These are phyloP conservation scores for Drosophila burlai DNA, from an alignment of 1,140 invertebrate species.

Conservation along the genomic window DNA sequence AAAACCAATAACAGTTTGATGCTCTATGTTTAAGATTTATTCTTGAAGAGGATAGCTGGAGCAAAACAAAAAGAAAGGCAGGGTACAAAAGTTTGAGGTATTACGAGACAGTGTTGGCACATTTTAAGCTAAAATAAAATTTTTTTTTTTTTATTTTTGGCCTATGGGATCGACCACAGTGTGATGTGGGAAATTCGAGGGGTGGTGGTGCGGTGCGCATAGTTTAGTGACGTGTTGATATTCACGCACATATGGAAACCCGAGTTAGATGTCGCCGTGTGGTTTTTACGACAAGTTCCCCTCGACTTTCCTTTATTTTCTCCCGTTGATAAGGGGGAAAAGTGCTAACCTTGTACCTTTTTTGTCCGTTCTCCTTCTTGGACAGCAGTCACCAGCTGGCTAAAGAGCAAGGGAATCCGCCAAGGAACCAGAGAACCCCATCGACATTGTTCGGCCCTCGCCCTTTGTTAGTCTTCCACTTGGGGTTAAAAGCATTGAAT, in stretches of 20 bases:
- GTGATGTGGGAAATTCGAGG: constrained; percentile 1
- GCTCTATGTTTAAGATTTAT: no score
- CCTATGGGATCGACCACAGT: no score
- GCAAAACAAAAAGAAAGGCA: no score
- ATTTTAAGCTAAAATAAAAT: no score
- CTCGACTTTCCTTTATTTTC: constrained; percentile 12
- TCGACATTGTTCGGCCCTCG: constrained; percentile 49
- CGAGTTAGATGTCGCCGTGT: constrained; percentile 57
- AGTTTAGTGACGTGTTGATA: constrained; percentile 59
- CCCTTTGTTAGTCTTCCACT: constrained; percentile 43
- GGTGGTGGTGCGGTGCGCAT: background rate
- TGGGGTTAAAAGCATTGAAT: constrained; percentile 79
- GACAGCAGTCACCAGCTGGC: constrained; percentile 39
- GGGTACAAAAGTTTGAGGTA: no score
- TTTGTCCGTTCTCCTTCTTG: constrained; percentile 4
- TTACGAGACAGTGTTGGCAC: no score
- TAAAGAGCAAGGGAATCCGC: constrained; percentile 33
- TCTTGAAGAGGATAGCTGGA: no score
- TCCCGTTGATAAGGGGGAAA: constrained; percentile 55
- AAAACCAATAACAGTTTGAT: no score
- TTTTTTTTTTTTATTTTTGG: no score
- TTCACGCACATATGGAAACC: constrained; percentile 55
- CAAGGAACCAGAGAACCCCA: constrained; percentile 24
- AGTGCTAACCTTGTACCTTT: constrained; percentile 73
- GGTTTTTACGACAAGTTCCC: constrained; percentile 47